Base-by-base conservation (phyloP, 2,113 vertebrate genomes). In the Myotis lucifugus region DNA sequence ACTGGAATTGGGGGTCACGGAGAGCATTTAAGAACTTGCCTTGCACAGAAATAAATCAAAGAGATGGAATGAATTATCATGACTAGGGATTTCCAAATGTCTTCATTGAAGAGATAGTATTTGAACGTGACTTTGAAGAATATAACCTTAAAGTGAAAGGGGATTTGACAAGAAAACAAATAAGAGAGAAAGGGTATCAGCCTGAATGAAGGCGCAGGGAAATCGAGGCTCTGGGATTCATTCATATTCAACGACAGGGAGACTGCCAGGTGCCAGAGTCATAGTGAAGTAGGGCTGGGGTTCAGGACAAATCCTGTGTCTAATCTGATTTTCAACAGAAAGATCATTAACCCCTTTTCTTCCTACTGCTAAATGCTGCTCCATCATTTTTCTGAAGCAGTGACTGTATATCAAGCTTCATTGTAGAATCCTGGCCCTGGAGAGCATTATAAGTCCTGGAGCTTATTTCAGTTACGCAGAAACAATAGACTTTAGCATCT, bases 391-490 rank as follows among this genome's bases (percentile, higher is more conserved):
- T 85, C 66, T 74, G 88, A 76, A 77, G 83, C 61, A 86, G n/a
- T 85, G 77, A 85, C 90, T 92, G 56, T 83, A 90, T 32, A 78
- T 94, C 85, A 88, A 88, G 90, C 69, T 79, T 90, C 64, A 90
- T 90, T 95, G 90, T 25, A 85, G 46, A 83, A 54, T 83, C 90
- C 59, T 66, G 32, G 70, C 46, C 19, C 69, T 83, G 67, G 17
- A 95, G 54, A 92, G 9, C 27, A 34, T 94, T 95, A n/a, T 29
- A 88, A 89, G 64, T 66, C 92, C 85, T 94, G 61, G 48, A 78
- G 78, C 85, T 96, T 97, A 95, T 96, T 95, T 96, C 6, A 8
- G 82, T 88, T 73, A n/a, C 88, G 37, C 42, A 83, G 78, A 91
- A 81, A 83, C 50, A 95, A 95, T 48, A 73, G 46, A 82, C 27